Base-by-base conservation (phyloP, 2,797 vertebrate species). In the Propithecus perrieri region DNA sequence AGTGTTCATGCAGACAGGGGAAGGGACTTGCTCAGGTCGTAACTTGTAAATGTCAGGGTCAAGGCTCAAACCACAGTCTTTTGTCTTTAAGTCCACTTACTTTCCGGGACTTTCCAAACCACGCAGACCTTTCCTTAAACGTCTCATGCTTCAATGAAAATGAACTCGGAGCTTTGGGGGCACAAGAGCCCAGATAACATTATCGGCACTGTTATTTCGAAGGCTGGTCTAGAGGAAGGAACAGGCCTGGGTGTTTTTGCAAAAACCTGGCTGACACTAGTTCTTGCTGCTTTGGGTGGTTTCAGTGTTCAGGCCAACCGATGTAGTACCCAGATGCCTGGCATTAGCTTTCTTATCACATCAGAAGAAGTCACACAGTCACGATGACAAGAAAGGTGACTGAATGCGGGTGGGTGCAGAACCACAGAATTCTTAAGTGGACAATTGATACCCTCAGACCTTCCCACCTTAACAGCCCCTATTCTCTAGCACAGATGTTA, bases 31-130 rank as follows among this genome's bases (percentile, higher is more conserved):
- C 17, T 76, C 65, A 95, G 43, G 84, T 74, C 33, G 14, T 72
- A 89, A 90, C 55, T 93, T 81, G 35, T n/a, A 94, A 97, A 96
- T 95, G 65, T 69, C 95, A 96, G 63, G 55, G 59, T 86, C 30
- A 84, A 89, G 48, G 75, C 87, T 97, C 83, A 89, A 67, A 67
- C 43, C 46, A 67, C 22, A 48, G 43, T 71, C 72, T 89, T 93
- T 75, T 89, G 96, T 85, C 89, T 87, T 95, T 7, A 48, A 72
- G 48, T 18, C 11, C 17, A 84, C 57, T 72, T 86, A 80, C 55
- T 92, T 93, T 94, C 74, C 3, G 17, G 61, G 89, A 89, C 71
- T 95, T 89, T 63, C 46, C 75, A 86, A 95, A 90, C 3, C 59
- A 95, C 1, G 24, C 17, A 90, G 55, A 63, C 10, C 24, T 80